Evolutionary conservation across 1,140 invertebrate species (phyloP), one percentile per base, ranked within the genome.

Genomic region (Protaetia brevitarsis): DNA sequence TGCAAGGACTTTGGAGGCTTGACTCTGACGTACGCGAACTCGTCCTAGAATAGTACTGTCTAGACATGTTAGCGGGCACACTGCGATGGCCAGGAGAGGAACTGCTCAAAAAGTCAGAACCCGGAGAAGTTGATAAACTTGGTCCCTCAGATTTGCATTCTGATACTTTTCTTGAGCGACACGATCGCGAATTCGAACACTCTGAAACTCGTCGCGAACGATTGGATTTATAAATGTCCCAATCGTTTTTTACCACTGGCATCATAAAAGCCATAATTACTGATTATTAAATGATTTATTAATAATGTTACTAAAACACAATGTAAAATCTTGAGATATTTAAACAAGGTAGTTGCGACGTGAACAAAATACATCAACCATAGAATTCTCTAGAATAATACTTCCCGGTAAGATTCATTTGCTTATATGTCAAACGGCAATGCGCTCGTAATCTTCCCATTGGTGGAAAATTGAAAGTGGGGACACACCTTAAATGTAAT

Each of bases 221-320:
- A 78, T 89, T 89, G 65, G 88, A 89, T 81, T 92, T 91, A 83
- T 95, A 95, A 77, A 95, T 94, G 77, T 95, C 90, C 84, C 90
- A 94, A 80, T 94, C 91, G 80, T 94, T 94, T 84, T 93, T 94
- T 78, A 95, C 87, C 68, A 95, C 91, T 34, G 92, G 92, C 90
- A 94, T 93, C 92, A 94, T 94, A 81, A 94, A 94, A 82, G 92
- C 92, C 92, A 94, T 94, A 36, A 26, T 72, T 59, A 16, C 3
- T 59, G n/a, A n/a, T 58, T 59, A 13, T 29, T 59, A 27, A 11
- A 27, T 28, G 26, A 29, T 29, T 19, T 8, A 59, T n/a, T 11
- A 29, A 59, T n/a, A 29, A 5, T 59, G 3, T 56, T 19, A n/a
- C n/a, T 34, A 34, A 59, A 29, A 13, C 57, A 59, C 26, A 7